These are phyloP conservation scores for Onchidella celtica DNA, from an alignment of 2,888 invertebrate genomes.

Conservation along the genomic window DNA sequence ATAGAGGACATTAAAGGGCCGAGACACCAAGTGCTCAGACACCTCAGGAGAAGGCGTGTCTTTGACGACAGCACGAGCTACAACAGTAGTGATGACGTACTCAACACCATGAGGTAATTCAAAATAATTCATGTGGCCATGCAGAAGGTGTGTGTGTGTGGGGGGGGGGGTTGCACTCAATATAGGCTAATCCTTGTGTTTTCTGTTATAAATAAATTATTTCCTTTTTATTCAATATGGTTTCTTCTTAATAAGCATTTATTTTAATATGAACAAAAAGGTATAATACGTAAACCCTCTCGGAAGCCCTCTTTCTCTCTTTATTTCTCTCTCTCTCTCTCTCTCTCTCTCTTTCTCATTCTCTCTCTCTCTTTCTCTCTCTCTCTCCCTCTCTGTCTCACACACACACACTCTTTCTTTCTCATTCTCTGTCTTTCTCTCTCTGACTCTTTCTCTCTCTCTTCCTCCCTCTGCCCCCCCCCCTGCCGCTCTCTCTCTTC, in stretches of 20 bases:
- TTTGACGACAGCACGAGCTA: slow-evolving; percentile 45
- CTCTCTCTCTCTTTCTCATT: not conserved
- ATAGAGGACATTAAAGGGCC: slow-evolving; percentile 10
- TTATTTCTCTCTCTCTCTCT: not conserved
- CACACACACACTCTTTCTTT: not conserved
- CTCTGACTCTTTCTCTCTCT: not conserved
- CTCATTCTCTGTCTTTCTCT: not conserved
- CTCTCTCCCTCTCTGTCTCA: not conserved
- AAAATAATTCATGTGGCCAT: no score
- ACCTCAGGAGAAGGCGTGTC: slow-evolving; percentile 7
- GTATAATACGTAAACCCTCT: no score
- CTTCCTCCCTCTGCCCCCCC: not conserved
- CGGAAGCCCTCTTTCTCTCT: not conserved
- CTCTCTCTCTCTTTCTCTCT: not conserved
- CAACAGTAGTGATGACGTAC: slow-evolving; percentile 45
- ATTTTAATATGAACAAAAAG: no score
- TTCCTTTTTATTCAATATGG: no score
- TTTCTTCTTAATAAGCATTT: no score
- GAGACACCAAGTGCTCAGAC: slow-evolving; percentile 25
- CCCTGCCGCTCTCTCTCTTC: not conserved
- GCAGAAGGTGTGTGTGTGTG: no score
- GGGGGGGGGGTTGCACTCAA: no score
- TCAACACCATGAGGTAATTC: slow-evolving; percentile 40
- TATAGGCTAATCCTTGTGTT: no score
- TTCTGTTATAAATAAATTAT: no score